Evolutionary conservation across 2,113 vertebrate species (phyloP), one percentile per base, ranked within the genome.

Genomic region (Coreoperca whiteheadi): DNA sequence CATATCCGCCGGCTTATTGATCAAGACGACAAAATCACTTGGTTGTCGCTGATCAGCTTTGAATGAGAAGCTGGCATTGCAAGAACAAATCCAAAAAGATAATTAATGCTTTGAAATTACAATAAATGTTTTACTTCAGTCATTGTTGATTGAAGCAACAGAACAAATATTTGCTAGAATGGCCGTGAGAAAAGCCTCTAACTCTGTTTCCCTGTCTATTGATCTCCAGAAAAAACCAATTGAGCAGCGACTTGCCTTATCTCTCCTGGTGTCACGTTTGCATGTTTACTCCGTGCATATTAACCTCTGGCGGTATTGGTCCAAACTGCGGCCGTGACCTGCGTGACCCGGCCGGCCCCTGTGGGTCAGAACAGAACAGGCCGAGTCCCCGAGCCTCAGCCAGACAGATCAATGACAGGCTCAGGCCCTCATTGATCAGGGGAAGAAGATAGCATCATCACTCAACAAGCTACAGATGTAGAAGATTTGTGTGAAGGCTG

Each of bases 381-480:
- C 43, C 20, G 12, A 46, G 77, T 64, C 77, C 74, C 82, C 56
- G 66, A 80, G 83, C 81, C 63, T 85, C 84, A 46, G 77, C 76
- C 85, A 77, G 92, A 89, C 88, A 15, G 90, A 93, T 95, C 93
- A 61, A 94, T 93, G 86, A 28, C 61, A 21, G 57, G 16, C 79
- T 74, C 80, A 83, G 80, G 46, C 69, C 85, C 5, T 57, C 88
- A 89, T 94, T 77, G 94, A 93, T 95, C 91, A 86, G 34, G 25
- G 81, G 77, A 79, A 82, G 3, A 79, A 90, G 87, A 94, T 77
- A 79, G 75, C 73, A 25, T 84, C 78, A 53, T 56, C 72, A 11
- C 65, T 92, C 82, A 65, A 21, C 21, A 6, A n/a, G 78, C 85
- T 73, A 77, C 79, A 78, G 74, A 68, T 77, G 78, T 79, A 21